Conservation (phyloP, 2,888 invertebrate genomes). For the Scaeva pyrastri region DNA sequence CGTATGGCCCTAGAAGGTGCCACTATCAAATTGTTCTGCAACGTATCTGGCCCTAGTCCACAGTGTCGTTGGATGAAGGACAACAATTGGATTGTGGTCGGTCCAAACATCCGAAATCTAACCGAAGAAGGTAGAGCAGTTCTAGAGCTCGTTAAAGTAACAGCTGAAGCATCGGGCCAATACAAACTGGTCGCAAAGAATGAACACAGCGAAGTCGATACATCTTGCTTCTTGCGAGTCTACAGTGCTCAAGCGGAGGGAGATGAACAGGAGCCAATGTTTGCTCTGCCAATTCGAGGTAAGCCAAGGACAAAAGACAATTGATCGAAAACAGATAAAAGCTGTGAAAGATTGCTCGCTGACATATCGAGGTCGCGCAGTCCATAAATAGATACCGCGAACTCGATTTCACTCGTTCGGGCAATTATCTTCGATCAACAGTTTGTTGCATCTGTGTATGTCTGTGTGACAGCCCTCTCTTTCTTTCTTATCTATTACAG, state of each 20-base stretch:
- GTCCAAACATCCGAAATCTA: constrained; percentile 86
- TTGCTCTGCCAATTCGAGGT: constrained; percentile 87
- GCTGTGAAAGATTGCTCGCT: constrained; percentile 22
- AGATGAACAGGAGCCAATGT: constrained; percentile 83
- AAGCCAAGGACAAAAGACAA: constrained; percentile 77
- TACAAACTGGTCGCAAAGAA: constrained; percentile 92
- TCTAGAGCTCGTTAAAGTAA: constrained; percentile 89
- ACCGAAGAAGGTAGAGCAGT: constrained; percentile 89
- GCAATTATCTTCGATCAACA: constrained; percentile 58
- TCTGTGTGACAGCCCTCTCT: constrained; percentile 16
- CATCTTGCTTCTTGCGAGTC: constrained; percentile 88
- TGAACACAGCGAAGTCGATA: constrained; percentile 88
- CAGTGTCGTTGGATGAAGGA: constrained; percentile 91
- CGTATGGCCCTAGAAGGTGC: constrained; percentile 90
- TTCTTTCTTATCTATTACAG: constrained; percentile 83
- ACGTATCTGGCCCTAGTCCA: constrained; percentile 89
- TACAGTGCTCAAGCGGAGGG: constrained; percentile 82
- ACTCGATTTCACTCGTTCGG: constrained; percentile 46
- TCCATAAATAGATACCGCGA: constrained; percentile 79
- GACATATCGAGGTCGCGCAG: constrained; percentile 79
- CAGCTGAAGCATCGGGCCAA: constrained; percentile 90
- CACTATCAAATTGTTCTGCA: constrained; percentile 91
- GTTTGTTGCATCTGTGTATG: constrained; percentile 76
- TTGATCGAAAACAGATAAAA: constrained; percentile 62
- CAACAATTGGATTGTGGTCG: constrained; percentile 86